A percentile compares a stretch with the other conserved stretches of the same genome.
Conservation (phyloP, 2,113 vertebrate genomes). For the Hirundichthys speculiger region DNA sequence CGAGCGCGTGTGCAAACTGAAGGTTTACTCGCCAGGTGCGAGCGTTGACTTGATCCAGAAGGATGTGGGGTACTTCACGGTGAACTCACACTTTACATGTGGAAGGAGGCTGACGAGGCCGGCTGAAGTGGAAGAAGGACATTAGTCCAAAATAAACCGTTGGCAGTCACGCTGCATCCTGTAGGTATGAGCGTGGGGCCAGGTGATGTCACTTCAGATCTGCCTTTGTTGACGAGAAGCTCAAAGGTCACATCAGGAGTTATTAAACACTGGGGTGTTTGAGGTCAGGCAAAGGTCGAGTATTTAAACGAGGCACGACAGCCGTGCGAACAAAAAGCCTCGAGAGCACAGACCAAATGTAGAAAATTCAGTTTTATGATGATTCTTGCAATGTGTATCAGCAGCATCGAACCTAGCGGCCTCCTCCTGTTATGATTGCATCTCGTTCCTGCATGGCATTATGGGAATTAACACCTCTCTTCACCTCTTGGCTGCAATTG, state of each 20-base stretch:
- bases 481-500: constrained; percentile 51
- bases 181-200: constrained; percentile 24
- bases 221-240: constrained; percentile 30
- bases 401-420: constrained; percentile 32
- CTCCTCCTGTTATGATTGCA: constrained; percentile 37
- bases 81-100: constrained; percentile 32
- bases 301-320: constrained; percentile 29
- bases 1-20: constrained; percentile 18
- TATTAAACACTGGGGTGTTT: constrained; percentile 32
- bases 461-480: constrained; percentile 60
- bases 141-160: constrained; percentile 55
- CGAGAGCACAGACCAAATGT: neutral
- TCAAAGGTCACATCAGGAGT: constrained; percentile 53
- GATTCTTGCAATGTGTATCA: constrained; percentile 30
- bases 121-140: constrained; percentile 35
- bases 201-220: constrained; percentile 51
- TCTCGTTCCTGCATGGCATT: constrained; percentile 48
- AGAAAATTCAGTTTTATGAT: constrained; percentile 15
- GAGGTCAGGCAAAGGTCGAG: constrained; percentile 35
- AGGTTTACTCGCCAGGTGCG: constrained; percentile 25
- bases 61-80: neutral
- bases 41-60: neutral
- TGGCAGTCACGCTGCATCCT: constrained; percentile 14
- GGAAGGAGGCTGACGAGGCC: constrained; percentile 11
- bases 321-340: constrained; percentile 9